phyloP scores from a whole-genome alignment of 1,140 invertebrate species.

The Coptotermes formosanus region DNA sequence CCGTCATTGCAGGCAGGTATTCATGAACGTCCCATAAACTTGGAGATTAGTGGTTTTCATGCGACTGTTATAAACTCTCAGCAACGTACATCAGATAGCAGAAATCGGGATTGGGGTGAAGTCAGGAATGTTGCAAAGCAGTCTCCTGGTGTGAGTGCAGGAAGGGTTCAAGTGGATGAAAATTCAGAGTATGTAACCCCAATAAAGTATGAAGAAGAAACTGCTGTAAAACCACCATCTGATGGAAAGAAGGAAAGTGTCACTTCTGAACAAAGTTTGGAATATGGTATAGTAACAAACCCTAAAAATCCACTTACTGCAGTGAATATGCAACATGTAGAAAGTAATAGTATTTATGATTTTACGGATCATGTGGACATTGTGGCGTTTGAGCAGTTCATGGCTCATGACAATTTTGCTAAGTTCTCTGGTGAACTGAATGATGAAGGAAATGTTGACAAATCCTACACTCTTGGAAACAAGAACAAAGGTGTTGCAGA shows the following conservation, averaged over 20 bases:
- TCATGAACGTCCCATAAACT: not conserved
- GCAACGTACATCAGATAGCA: not conserved
- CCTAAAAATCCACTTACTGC: not conserved
- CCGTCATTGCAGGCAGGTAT: not conserved
- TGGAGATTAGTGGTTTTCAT: not conserved
- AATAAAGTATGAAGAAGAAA: not conserved
- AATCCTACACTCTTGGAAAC: not conserved
- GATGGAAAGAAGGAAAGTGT: not conserved
- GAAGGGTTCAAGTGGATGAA: not conserved
- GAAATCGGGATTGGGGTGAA: not conserved
- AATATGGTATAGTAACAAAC: not conserved
- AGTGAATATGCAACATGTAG: not conserved
- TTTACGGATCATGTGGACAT: not conserved
- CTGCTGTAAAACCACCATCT: not conserved
- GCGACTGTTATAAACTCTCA: not conserved
- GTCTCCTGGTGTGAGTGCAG: not conserved
- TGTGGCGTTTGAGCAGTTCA: not conserved
- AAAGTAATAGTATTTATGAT: not conserved
- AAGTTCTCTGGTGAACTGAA: not conserved
- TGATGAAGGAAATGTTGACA: not conserved
- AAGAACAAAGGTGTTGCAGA: not conserved
- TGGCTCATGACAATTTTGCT: not conserved
- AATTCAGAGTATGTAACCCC: not conserved
- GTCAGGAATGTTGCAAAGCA: not conserved
- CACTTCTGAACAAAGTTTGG: not conserved